Conservation (phyloP, 2,888 invertebrate genomes). For the Rotaria magnacalcarata region DNA sequence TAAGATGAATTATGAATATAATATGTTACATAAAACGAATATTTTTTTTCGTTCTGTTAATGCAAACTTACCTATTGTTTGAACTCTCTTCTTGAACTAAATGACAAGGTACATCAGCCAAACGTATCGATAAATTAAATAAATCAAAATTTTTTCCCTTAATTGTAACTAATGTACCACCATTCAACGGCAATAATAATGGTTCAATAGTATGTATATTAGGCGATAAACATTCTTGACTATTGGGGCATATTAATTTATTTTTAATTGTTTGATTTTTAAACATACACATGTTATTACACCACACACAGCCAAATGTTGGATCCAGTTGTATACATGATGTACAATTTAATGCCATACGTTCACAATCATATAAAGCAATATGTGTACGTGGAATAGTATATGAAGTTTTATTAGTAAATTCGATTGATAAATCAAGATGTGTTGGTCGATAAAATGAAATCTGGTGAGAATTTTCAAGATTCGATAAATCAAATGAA, state of each 20-base stretch:
- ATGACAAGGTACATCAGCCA: neutral
- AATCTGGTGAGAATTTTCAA: neutral
- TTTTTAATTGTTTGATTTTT: neutral
- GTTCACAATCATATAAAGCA: neutral
- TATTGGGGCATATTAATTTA: neutral
- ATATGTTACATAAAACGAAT: too few relatives aligned
- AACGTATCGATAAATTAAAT: neutral
- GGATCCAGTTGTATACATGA: constrained; percentile 13
- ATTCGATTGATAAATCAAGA: neutral
- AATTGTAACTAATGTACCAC: constrained; percentile 27
- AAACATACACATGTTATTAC: neutral
- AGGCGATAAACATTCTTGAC: neutral
- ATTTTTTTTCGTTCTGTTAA: too few relatives aligned
- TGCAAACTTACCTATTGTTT: neutral
- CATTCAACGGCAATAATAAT: neutral
- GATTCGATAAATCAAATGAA: neutral
- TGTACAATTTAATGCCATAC: neutral
- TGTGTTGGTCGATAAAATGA: neutral
- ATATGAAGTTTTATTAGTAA: neutral
- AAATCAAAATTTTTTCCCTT: constrained; percentile 12
- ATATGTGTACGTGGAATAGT: neutral
- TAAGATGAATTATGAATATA: too few relatives aligned
- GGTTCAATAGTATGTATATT: neutral
- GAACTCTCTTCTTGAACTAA: constrained; percentile 14
- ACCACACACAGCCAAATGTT: constrained; percentile 10